Evolutionary conservation across 2,888 invertebrate species (phyloP), one percentile per base, ranked within the genome.

Genomic region (Macaria notata): DNA sequence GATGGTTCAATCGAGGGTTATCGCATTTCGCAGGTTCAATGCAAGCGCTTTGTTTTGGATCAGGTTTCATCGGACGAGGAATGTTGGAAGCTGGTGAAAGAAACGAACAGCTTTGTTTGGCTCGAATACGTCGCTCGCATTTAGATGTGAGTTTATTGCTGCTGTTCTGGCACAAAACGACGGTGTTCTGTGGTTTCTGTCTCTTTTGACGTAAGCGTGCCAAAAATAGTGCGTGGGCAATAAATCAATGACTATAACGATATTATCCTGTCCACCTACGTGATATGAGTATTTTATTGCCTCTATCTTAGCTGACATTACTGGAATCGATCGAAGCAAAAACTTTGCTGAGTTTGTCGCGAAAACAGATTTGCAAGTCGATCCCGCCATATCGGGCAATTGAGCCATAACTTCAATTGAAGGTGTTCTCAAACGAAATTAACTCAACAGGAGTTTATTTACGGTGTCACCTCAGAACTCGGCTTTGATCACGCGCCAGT

Each of bases 401-500:
- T 67, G 73, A 70, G 64, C 66, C 70, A 76, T 74, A 77, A 81
- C 77, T 78, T 73, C 71, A 41, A 41, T 41, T 41, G 41, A 41
- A 41, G n/a, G 41, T 41, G 41, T 41, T 75, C 72, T 68, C 72
- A 73, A 74, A 71, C 72, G 72, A 86, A 86, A 89, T 88, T 85
- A 88, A 82, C 85, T 77, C 85, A 76, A 80, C 86, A 76, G 83
- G 82, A 81, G 85, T 78, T 79, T 78, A 78, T 77, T 76, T 70
- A 73, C 75, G 78, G 80, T 79, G 84, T 82, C 85, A 82, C 76
- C 74, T 70, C 66, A 71, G 70, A 51, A 42, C 47, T 50, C 49
- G 38, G 73, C 88, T 89, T 89, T 89, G 89, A 89, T 89, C 89
- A 82, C 65, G 77, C 80, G 77, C 79, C 75, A 79, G 81, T 79